Evolutionary conservation across 1,140 invertebrate species (phyloP).

Genomic region (Andricus grossulariae): DNA sequence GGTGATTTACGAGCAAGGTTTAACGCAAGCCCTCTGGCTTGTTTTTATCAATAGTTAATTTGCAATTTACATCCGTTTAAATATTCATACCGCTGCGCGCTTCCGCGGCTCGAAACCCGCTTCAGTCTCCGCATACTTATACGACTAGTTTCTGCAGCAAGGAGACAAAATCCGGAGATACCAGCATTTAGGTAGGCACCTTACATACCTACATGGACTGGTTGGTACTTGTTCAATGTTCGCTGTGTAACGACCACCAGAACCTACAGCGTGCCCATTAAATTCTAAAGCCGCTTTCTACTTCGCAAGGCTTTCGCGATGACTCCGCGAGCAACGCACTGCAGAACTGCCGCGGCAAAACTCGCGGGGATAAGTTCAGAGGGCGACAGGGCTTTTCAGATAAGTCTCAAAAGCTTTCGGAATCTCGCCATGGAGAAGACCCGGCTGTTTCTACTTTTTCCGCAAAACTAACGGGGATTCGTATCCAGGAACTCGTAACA

Average conservation of each 20-base stretch:
- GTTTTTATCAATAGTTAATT: constrained; percentile 68
- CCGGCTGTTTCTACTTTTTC: too few species aligned
- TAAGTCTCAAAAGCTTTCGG: too few species aligned
- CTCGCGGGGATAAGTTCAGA: too few species aligned
- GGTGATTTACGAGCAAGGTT: too few species aligned
- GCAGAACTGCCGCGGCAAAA: too few species aligned
- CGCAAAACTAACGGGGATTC: background rate
- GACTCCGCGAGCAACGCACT: constrained; percentile 26
- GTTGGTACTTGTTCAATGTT: too few species aligned
- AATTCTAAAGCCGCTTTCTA: constrained; percentile 63
- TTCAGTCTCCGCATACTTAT: background rate
- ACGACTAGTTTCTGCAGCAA: too few species aligned
- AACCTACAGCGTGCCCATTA: constrained; percentile 53
- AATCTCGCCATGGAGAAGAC: too few species aligned
- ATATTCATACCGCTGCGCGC: constrained; percentile 53
- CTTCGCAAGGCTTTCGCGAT: constrained; percentile 44
- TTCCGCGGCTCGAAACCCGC: background rate
- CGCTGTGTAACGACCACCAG: background rate
- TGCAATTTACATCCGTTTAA: constrained; percentile 65
- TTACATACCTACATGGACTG: too few species aligned
- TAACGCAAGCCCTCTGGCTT: constrained; percentile 41
- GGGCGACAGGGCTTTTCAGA: too few species aligned
- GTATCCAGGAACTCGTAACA: background rate
- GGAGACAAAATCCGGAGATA: too few species aligned
- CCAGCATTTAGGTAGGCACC: too few species aligned